A percentile compares a stretch with the other conserved stretches of the same genome.
Conservation (phyloP, 2,113 vertebrate species). For the Nesoenas mayeri region DNA sequence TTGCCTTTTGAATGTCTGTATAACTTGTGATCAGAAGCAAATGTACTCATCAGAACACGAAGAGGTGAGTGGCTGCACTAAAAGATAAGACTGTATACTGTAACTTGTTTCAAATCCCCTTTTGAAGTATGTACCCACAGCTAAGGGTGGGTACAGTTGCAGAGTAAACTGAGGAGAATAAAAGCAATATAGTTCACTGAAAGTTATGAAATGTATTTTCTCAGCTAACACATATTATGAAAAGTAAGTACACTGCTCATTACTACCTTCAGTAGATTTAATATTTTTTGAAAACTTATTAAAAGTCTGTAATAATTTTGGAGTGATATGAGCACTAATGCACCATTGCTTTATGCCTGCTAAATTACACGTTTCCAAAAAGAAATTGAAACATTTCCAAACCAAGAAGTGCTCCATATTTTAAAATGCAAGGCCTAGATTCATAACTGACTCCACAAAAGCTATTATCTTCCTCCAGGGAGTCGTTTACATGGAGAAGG, state of each 20-base stretch:
- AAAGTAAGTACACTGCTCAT: background rate
- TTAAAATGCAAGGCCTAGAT: background rate
- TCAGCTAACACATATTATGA: background rate
- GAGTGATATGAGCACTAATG: background rate
- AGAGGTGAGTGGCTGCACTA: background rate
- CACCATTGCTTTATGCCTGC: background rate
- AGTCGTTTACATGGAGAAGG: background rate
- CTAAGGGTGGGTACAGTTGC: background rate
- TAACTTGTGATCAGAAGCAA: constrained; percentile 5
- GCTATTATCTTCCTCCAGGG: background rate
- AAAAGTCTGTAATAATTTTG: background rate
- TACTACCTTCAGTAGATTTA: background rate
- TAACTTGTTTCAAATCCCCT: background rate
- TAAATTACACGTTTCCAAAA: background rate
- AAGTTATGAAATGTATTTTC: background rate
- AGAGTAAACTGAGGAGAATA: background rate
- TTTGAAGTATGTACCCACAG: background rate
- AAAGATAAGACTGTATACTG: background rate
- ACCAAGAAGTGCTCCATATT: background rate
- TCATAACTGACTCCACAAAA: background rate
- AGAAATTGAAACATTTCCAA: background rate
- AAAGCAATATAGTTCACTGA: background rate
- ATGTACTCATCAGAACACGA: background rate
- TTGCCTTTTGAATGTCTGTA: background rate
- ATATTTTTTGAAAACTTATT: background rate